A percentile compares a stretch with the other conserved stretches of the same genome.
Evolutionary conservation across 92 coral and sea anemone genomes (phyloP).

Genomic region (Scolanthus callimorphus): DNA sequence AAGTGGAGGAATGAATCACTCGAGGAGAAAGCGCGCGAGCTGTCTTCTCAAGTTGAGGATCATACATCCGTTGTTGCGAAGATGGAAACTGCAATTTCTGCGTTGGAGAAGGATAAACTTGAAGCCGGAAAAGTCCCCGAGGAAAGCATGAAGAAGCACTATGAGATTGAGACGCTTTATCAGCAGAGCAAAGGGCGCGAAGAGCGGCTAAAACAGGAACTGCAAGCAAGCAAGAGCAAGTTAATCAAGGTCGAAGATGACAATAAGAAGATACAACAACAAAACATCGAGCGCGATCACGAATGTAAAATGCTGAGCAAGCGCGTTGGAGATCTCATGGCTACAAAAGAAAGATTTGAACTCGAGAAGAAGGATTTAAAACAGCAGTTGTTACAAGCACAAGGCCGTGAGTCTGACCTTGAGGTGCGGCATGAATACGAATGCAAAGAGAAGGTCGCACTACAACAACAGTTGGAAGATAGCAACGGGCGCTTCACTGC

Average conservation of each 20-base stretch:
- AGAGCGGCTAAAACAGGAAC: constrained; percentile 65
- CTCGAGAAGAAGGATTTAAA: constrained; percentile 74
- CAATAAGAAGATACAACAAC: constrained; percentile 80
- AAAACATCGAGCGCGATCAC: constrained; percentile 79
- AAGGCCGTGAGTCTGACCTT: constrained; percentile 76
- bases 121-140: constrained; percentile 52
- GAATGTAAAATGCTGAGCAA: constrained; percentile 77
- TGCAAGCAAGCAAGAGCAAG: constrained; percentile 73
- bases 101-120: constrained; percentile 50
- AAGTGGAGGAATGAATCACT: constrained; percentile 74
- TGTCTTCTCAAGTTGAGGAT: constrained; percentile 63
- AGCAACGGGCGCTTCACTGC: constrained; percentile 58
- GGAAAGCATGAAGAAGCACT: constrained; percentile 19
- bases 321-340: constrained; percentile 71
- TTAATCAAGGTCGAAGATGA: constrained; percentile 76
- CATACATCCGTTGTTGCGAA: constrained; percentile 55
- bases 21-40: constrained; percentile 54
- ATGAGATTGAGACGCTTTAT: constrained; percentile 41
- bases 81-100: constrained; percentile 79
- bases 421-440: constrained; percentile 92
- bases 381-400: constrained; percentile 61
- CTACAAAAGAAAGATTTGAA: constrained; percentile 64
- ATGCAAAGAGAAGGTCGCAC: constrained; percentile 81
- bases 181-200: constrained; percentile 61
- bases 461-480: constrained; percentile 83